A percentile compares a stretch with the other conserved stretches of the same genome.
Evolutionary conservation across 2,113 vertebrate species (phyloP).

Genomic region (Strix uralensis): DNA sequence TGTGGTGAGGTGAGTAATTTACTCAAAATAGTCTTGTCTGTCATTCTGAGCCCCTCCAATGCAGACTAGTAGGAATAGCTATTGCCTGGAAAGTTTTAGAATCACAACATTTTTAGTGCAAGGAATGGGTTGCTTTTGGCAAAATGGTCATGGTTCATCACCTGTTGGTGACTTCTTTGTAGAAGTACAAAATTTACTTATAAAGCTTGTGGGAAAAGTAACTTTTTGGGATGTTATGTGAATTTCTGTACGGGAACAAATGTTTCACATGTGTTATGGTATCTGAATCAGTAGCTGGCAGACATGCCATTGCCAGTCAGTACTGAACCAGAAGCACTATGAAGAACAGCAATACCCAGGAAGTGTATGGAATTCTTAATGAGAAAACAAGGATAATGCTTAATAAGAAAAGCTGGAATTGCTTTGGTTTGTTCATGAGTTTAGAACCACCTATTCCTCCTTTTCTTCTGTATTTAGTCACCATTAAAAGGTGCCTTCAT

Average conservation of each 20-base stretch:
- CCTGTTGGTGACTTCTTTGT: background rate
- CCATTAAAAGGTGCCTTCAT: background rate
- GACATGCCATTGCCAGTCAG: background rate
- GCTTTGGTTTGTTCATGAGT: background rate
- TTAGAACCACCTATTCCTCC: background rate
- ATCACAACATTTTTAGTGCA: background rate
- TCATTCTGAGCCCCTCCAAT: background rate
- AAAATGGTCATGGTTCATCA: background rate
- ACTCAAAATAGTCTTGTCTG: background rate
- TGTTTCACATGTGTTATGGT: background rate
- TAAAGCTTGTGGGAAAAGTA: background rate
- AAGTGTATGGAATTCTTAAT: background rate
- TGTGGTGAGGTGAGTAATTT: background rate
- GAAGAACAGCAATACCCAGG: background rate
- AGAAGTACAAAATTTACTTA: background rate
- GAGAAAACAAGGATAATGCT: background rate
- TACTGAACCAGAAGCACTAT: background rate
- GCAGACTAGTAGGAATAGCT: background rate
- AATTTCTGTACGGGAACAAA: background rate
- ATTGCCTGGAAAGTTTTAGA: background rate
- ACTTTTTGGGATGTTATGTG: background rate
- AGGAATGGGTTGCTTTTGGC: background rate
- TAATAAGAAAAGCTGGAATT: background rate
- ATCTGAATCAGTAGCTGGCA: background rate
- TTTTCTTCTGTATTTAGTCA: background rate